Conservation (phyloP, 2,113 vertebrate species). For the Penelope pileata region DNA sequence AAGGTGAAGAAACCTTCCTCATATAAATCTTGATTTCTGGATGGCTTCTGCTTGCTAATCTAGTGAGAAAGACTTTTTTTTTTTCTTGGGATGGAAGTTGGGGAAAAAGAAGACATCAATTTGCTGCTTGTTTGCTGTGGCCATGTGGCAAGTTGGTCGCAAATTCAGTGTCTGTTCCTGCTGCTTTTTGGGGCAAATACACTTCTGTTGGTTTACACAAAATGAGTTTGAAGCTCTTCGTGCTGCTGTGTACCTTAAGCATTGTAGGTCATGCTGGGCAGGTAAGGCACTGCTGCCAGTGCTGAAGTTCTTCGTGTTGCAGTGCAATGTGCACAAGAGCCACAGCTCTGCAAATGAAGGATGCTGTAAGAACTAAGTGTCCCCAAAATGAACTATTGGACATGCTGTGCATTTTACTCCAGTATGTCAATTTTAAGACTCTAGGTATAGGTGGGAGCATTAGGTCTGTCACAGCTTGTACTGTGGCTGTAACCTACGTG, state of each 20-base stretch:
- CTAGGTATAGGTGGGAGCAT: rapidly evolving
- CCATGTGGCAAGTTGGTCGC: not conserved
- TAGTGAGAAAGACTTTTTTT: not conserved
- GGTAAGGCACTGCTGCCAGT: not conserved
- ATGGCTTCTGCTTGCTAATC: not conserved
- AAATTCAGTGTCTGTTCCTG: not conserved
- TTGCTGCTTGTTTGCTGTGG: not conserved
- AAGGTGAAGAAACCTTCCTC: not conserved
- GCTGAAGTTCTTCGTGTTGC: not conserved
- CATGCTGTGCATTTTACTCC: too few species aligned
- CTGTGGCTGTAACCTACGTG: rapidly evolving
- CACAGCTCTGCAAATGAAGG: not conserved
- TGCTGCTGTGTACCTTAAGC: not conserved
- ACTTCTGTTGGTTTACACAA: not conserved
- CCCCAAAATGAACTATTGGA: not conserved
- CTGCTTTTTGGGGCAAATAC: not conserved
- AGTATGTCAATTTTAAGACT: not conserved
- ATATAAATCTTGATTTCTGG: not conserved
- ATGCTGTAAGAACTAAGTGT: rapidly evolving
- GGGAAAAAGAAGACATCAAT: not conserved
- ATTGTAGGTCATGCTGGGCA: not conserved
- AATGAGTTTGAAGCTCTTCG: not conserved
- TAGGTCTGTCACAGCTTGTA: too few species aligned
- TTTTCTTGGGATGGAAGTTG: not conserved
- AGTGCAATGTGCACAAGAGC: rapidly evolving